phyloP scores from a whole-genome alignment of 2,888 invertebrate species.

The Imbricaverruca yamaguchii region DNA sequence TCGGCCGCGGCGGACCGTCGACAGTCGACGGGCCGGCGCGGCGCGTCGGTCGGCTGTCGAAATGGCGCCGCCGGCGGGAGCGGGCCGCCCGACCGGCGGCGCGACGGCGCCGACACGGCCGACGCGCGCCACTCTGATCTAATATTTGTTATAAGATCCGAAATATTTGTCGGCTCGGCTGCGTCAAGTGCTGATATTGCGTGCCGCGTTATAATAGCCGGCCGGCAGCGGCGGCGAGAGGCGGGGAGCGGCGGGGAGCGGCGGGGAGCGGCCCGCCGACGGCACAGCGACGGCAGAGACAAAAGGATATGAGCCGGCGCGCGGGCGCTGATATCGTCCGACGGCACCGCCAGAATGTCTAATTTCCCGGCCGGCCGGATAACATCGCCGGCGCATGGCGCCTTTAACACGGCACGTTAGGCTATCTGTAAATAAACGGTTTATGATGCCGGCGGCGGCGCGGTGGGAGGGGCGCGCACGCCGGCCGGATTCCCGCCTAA shows the following conservation, averaged over 20 bases:
- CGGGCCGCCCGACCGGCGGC: neutral
- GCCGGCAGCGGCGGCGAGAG: neutral
- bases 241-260: too few relatives aligned
- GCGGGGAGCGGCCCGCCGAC: too few relatives aligned
- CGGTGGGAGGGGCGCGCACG: neutral
- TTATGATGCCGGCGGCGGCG: neutral
- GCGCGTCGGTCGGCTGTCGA: neutral
- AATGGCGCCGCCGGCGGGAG: neutral
- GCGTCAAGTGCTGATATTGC: conserved; percentile 13
- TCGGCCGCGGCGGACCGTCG: neutral
- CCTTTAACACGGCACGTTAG: neutral
- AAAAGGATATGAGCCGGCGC: conserved; percentile 15
- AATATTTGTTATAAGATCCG: conserved; percentile 21
- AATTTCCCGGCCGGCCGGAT: neutral
- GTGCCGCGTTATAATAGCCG: conserved; percentile 7
- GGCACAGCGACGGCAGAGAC: neutral
- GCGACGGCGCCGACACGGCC: neutral
- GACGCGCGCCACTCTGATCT: conserved; percentile 1
- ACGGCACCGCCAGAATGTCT: conserved; percentile 1
- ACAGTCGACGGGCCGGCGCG: neutral
- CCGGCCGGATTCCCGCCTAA: neutral
- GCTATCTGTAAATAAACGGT: conserved; percentile 11
- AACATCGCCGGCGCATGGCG: neutral
- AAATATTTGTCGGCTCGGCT: conserved; percentile 7
- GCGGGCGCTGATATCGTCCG: neutral